These are phyloP conservation scores for Epinotia bilunana DNA, from an alignment of 2,888 invertebrate species.

Conservation along the genomic window DNA sequence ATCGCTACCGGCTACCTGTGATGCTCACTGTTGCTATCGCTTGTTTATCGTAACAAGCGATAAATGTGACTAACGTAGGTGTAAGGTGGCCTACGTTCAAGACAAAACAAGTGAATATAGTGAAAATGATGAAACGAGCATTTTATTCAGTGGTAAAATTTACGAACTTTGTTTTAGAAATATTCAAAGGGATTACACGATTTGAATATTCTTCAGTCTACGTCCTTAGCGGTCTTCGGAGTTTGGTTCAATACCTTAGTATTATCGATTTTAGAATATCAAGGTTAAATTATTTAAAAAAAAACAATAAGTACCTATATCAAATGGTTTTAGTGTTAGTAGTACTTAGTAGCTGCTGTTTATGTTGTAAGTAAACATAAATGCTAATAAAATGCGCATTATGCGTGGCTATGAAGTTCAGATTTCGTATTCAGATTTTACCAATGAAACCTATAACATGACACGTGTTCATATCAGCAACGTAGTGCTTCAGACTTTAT, in stretches of 20 bases:
- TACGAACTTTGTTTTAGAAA: background rate
- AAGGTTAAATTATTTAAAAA: background rate
- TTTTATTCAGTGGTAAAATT: background rate
- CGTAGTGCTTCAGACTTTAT: background rate
- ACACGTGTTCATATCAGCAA: slow-evolving; percentile 1
- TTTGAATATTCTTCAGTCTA: background rate
- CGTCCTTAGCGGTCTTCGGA: background rate
- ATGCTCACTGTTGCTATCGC: slow-evolving; percentile 17
- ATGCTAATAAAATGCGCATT: too few relatives aligned
- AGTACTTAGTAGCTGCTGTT: too few relatives aligned
- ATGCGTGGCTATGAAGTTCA: background rate
- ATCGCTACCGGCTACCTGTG: slow-evolving; percentile 16
- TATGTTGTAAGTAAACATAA: background rate
- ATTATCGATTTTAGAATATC: too few relatives aligned
- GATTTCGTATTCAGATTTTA: background rate
- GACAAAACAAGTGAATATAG: background rate
- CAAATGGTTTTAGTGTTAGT: background rate
- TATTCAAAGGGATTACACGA: background rate
- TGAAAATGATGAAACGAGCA: background rate
- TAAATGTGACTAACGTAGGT: background rate
- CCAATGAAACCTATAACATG: background rate
- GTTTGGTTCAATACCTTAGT: background rate
- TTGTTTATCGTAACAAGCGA: slow-evolving; percentile 18
- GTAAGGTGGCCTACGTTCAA: background rate
- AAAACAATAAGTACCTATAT: background rate